Conservation (phyloP, 2,888 invertebrate genomes). For the Conchocele bisecta region DNA sequence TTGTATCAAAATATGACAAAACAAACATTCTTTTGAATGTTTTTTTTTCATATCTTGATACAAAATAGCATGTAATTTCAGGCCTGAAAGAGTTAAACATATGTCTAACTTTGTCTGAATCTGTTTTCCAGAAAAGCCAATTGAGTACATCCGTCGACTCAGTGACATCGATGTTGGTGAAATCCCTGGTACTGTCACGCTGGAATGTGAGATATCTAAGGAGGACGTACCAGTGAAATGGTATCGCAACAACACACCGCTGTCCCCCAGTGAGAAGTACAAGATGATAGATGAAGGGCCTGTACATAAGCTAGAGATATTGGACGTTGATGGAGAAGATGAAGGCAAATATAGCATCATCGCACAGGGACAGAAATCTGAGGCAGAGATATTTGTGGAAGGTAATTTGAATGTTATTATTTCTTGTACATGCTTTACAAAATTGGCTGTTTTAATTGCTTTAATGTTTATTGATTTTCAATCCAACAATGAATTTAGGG, state of each 20-base stretch:
- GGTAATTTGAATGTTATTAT: conserved; percentile 72
- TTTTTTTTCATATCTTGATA: no score
- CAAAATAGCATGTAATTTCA: no score
- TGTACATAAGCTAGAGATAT: conserved; percentile 75
- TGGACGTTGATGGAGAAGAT: conserved; percentile 74
- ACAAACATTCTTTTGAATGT: no score
- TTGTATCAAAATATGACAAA: no score
- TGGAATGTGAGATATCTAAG: conserved; percentile 92
- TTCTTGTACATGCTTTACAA: no score
- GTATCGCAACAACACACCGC: conserved; percentile 95
- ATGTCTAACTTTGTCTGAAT: no score
- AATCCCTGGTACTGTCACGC: conserved; percentile 73
- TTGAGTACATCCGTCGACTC: conserved; percentile 77
- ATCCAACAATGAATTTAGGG: no score
- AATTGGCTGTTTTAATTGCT: no score
- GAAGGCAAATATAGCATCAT: conserved; percentile 76
- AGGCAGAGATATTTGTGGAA: conserved; percentile 79
- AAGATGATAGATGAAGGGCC: conserved; percentile 75
- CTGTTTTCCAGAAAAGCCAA: conserved; percentile 73
- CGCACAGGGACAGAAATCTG: conserved; percentile 76
- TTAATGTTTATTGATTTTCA: no score
- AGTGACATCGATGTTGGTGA: conserved; percentile 76
- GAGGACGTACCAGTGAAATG: conserved; percentile 84
- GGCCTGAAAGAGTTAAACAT: no score
- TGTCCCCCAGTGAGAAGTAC: conserved; percentile 85